A percentile compares a stretch with the other conserved stretches of the same genome.
These are phyloP conservation scores for Upupa epops DNA, from an alignment of 2,113 vertebrate species.

Conservation along the genomic window DNA sequence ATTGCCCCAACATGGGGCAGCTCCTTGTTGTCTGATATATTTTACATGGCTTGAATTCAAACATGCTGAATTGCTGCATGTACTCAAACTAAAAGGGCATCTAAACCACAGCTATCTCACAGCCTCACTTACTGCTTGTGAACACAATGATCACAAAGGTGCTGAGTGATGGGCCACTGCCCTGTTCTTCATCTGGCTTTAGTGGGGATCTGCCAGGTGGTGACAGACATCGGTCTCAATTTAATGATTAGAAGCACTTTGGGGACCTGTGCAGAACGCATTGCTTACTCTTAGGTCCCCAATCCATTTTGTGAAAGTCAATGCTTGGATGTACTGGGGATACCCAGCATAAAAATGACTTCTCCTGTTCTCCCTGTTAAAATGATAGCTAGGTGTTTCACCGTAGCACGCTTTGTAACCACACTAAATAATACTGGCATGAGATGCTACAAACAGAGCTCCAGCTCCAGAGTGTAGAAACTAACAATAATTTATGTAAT, in stretches of 20 bases:
- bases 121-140: neutral
- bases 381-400: neutral
- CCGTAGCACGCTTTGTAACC: neutral
- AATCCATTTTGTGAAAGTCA: neutral
- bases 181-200: neutral
- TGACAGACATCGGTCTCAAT: neutral
- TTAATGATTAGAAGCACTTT: neutral
- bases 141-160: fast-evolving
- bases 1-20: fast-evolving
- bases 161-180: neutral
- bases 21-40: neutral
- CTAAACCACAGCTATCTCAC: neutral
- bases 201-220: neutral
- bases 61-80: fast-evolving
- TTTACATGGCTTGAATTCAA: neutral
- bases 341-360: neutral
- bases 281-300: neutral
- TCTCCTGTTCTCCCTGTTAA: neutral
- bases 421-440: neutral
- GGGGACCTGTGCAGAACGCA: neutral
- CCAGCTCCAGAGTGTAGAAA: constrained; percentile 35
- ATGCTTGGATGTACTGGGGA: neutral
- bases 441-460: constrained; percentile 3
- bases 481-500: constrained; percentile 65
- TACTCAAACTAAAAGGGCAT: neutral